Base-by-base conservation (phyloP, 1,140 invertebrate species). In the Cecropterus lyciades region DNA sequence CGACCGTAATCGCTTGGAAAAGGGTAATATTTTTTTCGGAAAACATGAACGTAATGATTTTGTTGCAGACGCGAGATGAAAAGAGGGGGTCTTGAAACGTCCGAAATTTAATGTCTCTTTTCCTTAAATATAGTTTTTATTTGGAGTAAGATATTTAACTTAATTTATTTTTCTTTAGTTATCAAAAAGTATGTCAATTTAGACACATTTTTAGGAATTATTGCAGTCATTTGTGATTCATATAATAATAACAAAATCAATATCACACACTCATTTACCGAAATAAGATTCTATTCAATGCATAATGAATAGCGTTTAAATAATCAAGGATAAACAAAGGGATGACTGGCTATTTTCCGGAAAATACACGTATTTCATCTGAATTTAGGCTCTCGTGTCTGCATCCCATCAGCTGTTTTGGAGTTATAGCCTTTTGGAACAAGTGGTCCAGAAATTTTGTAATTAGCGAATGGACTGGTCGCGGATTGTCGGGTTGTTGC, bases 1-100 rank as follows among this genome's bases (percentile, higher is more conserved):
- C 43, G 43, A 43, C 17, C 56, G 56, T 60, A 60, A 60, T 60
- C 56, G 56, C 43, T 60, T 33, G 56, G 56, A 60, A 60, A 60
- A 60, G 56, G 56, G 56, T 60, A 30, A 60, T 60, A 46, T 48
- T 33, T 60, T 59, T 60, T 48, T 33, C 14, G 27, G 43, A 60
- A 60, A 48, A 60, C 56, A 60, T 60, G 56, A 11, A 46, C 43
- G 43, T 48, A 60, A 60, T 48, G 24, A 60, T 60, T 60, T 46
- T 17, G 20, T 60, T 46, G 53, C 11, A 43, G n/a, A n/a, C n/a
- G n/a, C n/a, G 40, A 24, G 15, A 14, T 15, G 15, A 13, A n/a
- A n/a, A 3, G 37, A 5, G 13, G 11, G 33, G 5, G 20, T 56
- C 33, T 43, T 56, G 11, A 14, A 55, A 40, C 16, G 5, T 42